A percentile compares a stretch with the other conserved stretches of the same genome.
phyloP scores from a whole-genome alignment of 2,888 invertebrate species.

The Siphlonurus alternatus region DNA sequence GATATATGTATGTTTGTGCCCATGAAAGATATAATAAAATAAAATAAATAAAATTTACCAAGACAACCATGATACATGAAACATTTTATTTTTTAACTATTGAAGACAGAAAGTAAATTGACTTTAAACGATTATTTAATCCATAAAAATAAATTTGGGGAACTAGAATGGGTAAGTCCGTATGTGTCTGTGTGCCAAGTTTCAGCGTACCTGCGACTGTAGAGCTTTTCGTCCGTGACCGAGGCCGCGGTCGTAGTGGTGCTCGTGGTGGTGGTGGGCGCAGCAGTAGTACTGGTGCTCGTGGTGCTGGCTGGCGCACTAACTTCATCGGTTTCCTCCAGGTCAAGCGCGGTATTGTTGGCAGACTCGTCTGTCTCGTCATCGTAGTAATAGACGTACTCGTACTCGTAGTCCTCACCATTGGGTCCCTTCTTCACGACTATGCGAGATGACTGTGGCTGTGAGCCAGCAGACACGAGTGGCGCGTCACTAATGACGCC shows the following conservation, averaged over 20 bases:
- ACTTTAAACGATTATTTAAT: no score
- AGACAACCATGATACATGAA: no score
- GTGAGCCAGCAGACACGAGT: conserved; percentile 23
- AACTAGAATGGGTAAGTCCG: no score
- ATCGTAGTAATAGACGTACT: conserved; percentile 80
- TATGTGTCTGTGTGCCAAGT: no score
- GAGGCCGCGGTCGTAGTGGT: conserved; percentile 10
- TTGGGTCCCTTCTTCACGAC: conserved; percentile 79
- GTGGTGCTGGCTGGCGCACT: conserved; percentile 12
- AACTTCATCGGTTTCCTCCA: conserved; percentile 35
- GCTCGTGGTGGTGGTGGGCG: conserved; percentile 26
- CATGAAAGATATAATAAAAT: no score
- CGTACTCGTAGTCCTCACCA: conserved; percentile 81
- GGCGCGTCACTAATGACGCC: conserved; percentile 23
- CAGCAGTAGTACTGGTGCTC: conserved; percentile 20
- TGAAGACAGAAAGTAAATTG: no score
- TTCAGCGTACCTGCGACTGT: conserved; percentile 2
- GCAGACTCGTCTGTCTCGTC: conserved; percentile 34
- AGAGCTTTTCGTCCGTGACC: conserved; percentile 7
- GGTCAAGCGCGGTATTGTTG: background rate
- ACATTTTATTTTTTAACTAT: no score
- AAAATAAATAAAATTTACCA: no score
- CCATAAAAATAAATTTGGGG: no score
- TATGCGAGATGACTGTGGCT: conserved; percentile 42
- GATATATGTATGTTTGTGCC: no score